A percentile compares a stretch with the other conserved stretches of the same genome.
phyloP scores from a whole-genome alignment of 2,888 invertebrate genomes.

The Caradrina kadenii region DNA sequence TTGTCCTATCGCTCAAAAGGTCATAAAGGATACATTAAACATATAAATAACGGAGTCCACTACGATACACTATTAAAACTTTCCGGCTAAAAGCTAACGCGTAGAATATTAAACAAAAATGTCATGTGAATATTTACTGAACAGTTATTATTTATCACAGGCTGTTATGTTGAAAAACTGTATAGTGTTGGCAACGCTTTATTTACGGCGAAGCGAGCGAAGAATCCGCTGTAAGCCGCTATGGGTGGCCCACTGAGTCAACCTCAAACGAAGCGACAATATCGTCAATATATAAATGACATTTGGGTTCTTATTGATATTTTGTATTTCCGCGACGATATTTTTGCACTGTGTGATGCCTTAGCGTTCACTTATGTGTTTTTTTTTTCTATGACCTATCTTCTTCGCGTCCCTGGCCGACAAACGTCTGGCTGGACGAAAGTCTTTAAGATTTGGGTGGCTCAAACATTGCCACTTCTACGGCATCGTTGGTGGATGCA shows the following conservation, averaged over 20 bases:
- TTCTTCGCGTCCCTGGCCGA: too few species aligned
- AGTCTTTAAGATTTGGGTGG: too few species aligned
- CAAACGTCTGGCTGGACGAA: too few species aligned
- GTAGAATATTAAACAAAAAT: constrained; percentile 57
- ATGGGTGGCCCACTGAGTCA: constrained; percentile 44
- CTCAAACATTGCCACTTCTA: too few species aligned
- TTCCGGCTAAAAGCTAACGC: constrained; percentile 46
- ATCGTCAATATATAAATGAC: constrained; percentile 41
- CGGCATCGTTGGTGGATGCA: too few species aligned
- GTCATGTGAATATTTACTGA: constrained; percentile 59
- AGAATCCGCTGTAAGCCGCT: constrained; percentile 55
- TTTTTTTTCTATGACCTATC: not conserved
- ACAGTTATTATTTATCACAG: constrained; percentile 59
- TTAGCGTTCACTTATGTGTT: not conserved
- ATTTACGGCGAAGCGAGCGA: constrained; percentile 53
- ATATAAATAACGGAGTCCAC: constrained; percentile 39
- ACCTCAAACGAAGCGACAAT: constrained; percentile 54
- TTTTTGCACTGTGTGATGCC: not conserved
- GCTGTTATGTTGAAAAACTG: constrained; percentile 62
- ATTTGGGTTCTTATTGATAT: constrained; percentile 33
- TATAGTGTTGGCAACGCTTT: constrained; percentile 63
- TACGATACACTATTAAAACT: constrained; percentile 56
- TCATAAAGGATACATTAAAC: constrained; percentile 18
- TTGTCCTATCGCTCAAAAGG: constrained; percentile 15
- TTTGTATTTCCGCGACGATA: constrained; percentile 36